Conservation (phyloP, 2,888 invertebrate genomes). For the Pheosia gnoma region DNA sequence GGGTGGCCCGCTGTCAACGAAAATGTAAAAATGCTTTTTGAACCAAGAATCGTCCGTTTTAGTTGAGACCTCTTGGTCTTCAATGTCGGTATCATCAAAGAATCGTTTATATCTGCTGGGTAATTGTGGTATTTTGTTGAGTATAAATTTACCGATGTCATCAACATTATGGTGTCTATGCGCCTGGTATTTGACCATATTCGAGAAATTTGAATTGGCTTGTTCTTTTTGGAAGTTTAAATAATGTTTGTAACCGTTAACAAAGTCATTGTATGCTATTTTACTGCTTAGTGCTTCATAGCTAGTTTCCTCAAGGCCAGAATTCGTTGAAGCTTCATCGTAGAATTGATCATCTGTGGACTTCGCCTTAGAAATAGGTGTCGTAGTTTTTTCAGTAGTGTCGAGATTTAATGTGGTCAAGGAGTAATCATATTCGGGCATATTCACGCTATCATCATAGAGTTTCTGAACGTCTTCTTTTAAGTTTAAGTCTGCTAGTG, state of each 20-base stretch:
- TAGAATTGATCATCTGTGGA: constrained; percentile 8
- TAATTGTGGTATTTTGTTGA: constrained; percentile 64
- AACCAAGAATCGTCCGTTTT: constrained; percentile 72
- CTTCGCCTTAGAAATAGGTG: constrained; percentile 2
- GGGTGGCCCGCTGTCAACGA: constrained; percentile 57
- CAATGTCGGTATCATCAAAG: constrained; percentile 58
- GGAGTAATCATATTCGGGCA: constrained; percentile 38
- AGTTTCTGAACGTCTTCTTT: constrained; percentile 36
- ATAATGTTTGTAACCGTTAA: constrained; percentile 71
- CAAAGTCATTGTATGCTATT: constrained; percentile 65
- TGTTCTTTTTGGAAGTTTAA: constrained; percentile 65
- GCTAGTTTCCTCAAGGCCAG: constrained; percentile 37
- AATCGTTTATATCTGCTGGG: constrained; percentile 41
- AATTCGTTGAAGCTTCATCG: background rate
- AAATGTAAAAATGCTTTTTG: constrained; percentile 67
- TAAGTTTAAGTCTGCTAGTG: constrained; percentile 34
- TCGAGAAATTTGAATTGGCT: constrained; percentile 61
- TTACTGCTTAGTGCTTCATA: constrained; percentile 57
- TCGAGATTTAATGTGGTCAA: constrained; percentile 5
- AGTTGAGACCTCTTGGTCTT: constrained; percentile 65
- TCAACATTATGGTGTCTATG: constrained; percentile 73
- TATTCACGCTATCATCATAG: constrained; percentile 38
- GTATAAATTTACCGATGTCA: constrained; percentile 74
- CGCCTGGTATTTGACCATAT: constrained; percentile 67
- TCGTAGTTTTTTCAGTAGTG: constrained; percentile 1